Evolutionary conservation across 1,140 invertebrate species (phyloP).

Genomic region (Drosophila littoralis): DNA sequence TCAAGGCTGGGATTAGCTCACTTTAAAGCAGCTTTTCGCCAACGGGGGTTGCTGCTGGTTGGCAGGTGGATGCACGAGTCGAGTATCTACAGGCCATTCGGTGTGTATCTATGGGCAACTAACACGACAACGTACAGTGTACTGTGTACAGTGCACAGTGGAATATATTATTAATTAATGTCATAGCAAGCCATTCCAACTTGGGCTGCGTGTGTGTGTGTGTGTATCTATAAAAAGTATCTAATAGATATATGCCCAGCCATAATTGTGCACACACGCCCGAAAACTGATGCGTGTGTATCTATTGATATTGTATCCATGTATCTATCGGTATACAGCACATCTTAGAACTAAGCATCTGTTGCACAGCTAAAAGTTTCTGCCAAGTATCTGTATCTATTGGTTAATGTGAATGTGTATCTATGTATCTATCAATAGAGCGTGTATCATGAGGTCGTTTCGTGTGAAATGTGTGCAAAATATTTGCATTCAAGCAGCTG

Average conservation of each 20-base stretch:
- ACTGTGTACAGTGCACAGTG: too few species aligned
- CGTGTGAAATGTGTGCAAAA: background rate
- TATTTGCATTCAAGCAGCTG: constrained; percentile 22
- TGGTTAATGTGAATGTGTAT: background rate
- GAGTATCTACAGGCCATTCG: too few species aligned
- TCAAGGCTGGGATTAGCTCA: constrained; percentile 40
- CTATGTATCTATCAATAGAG: background rate
- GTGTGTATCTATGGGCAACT: constrained; percentile 5
- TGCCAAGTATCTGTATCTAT: background rate
- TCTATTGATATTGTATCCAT: background rate
- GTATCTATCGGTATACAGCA: too few species aligned
- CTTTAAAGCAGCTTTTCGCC: constrained; percentile 52
- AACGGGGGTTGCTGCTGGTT: constrained; percentile 1
- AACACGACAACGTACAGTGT: background rate
- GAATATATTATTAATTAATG: constrained; percentile 22
- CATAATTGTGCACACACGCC: too few species aligned
- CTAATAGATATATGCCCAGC: background rate
- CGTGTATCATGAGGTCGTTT: background rate
- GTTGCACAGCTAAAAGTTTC: constrained; percentile 1
- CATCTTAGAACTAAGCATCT: background rate
- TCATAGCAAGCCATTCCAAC: background rate
- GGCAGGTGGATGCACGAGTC: too few species aligned
- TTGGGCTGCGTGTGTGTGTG: constrained; percentile 4
- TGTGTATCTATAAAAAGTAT: constrained; percentile 10
- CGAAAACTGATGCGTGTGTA: too few species aligned